Evolutionary conservation across 2,113 vertebrate genomes (phyloP), one percentile per base, ranked within the genome.

Genomic region (Turdus rufiventris): DNA sequence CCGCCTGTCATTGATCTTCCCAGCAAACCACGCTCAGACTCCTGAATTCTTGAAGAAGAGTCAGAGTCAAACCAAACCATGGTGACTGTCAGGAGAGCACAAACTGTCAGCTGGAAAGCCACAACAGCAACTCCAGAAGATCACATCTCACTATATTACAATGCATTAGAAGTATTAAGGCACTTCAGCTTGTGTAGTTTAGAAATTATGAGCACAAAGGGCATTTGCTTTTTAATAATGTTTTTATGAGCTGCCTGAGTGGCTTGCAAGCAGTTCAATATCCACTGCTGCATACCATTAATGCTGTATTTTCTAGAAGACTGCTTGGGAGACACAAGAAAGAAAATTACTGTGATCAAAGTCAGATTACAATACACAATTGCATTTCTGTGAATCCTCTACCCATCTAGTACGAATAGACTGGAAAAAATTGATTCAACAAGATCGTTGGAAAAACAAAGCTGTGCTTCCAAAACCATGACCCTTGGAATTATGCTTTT

Each of bases 301-400:
- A 73, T 81, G 75, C 65, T 78, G 42, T 48, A 38, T 63, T 89
- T 94, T 87, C 77, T 88, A 76, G 65, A 92, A 86, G 65, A 33
- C 79, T 68, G 65, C 66, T 91, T 67, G 50, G 47, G 42, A 89
- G 87, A 91, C 61, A 43, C 31, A 71, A 71, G 73, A 29, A 76
- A 51, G 91, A 93, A 95, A 97, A 96, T 94, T 36, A 89, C 74
- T 85, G 85, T 89, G 85, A 94, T 95, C 87, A 91, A 96, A 93
- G 66, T 33, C 54, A 91, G 93, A 96, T 95, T 95, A 73, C 86
- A 95, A 72, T 54, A 77, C 68, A 80, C 79, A 88, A 85, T 61
- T 54, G 29, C 66, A 58, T 91, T 85, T 89, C 63, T 91, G 36
- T 74, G 74, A 91, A 73, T 4, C 7, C 40, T 90, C 40, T 91